Base-by-base conservation (phyloP, 1,140 invertebrate species). In the Sinonovacula constricta region DNA sequence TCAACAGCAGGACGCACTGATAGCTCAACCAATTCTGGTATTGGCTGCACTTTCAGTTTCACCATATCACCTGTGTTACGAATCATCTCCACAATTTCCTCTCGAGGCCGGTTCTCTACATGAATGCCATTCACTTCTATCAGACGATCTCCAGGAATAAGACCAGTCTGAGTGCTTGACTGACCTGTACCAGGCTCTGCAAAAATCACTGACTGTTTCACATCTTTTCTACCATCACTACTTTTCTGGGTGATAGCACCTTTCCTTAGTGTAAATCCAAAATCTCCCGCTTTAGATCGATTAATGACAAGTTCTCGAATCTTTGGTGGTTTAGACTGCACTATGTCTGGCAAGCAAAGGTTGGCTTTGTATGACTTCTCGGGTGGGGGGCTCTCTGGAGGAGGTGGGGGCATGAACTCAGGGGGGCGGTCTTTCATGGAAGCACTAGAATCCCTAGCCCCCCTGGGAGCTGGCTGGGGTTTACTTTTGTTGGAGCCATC, bases 11-110 rank as follows among this genome's bases (percentile, higher is more conserved):
- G 87, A 1, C 89, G 78, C 2, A 89, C 85, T 74, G 88, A 89
- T n/a, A 98, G 91, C 91, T 98, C 97, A 79, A 95, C 95, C 79
- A 98, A 91, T 78, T 92, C 90, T 24, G 88, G 88, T 60, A 92
- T 88, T 7, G 89, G 90, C 69, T 91, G 90, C 86, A 98, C 97
- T 94, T 96, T 96, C 34, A 98, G 94, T 53, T 93, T 94, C 66
- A 98, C 95, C 81, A 92, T 93, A 85, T 95, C 95, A 24, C 94
- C 94, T 51, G 96, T 97, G 59, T 95, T 94, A 80, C 95, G 95
- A 82, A 99, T 98, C 83, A 98, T 93, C 88, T 98, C 96, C 81
- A 98, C 97, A 74, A 99, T 96, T 85, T 98, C 96, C 88, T 99
- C 97, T 34, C 97, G 93, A 22, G 93, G 94, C 88, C 95, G 95